Evolutionary conservation across 2,797 vertebrate species (phyloP).

Genomic region (Gorsachius magnificus): DNA sequence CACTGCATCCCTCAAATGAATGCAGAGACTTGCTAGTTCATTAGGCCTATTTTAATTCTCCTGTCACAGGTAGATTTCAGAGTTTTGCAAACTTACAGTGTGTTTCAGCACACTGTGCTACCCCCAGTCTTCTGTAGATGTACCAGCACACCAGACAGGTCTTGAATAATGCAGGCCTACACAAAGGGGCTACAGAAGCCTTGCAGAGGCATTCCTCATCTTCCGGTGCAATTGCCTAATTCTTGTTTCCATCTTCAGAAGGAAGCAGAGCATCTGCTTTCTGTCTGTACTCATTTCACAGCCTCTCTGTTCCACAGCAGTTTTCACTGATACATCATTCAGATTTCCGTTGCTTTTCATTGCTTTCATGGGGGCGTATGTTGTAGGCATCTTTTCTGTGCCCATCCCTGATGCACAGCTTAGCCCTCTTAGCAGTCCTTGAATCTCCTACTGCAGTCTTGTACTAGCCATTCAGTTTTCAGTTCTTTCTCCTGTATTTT

Average conservation of each 20-base stretch:
- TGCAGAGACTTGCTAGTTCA: not conserved
- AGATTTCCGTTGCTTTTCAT: not conserved
- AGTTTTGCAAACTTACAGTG: not conserved
- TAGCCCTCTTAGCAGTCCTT: not conserved
- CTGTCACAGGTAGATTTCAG: not conserved
- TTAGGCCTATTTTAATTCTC: not conserved
- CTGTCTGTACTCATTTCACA: not conserved
- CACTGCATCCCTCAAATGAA: not conserved
- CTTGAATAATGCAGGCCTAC: not conserved
- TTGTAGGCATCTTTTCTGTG: not conserved
- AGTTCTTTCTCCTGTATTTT: not conserved
- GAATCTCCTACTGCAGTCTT: not conserved
- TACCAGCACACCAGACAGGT: not conserved
- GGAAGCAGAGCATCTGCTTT: not conserved
- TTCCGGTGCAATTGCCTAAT: not conserved
- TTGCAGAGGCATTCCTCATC: not conserved
- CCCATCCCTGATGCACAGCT: not conserved
- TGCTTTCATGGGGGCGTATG: not conserved
- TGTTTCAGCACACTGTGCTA: not conserved
- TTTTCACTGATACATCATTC: not conserved
- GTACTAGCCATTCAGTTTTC: not conserved
- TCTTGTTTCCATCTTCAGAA: not conserved
- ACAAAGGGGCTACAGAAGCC: not conserved
- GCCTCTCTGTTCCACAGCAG: not conserved
- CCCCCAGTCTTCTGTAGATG: not conserved